Base-by-base conservation (phyloP, 2,113 vertebrate genomes). In the Phalacrocorax pelagicus region DNA sequence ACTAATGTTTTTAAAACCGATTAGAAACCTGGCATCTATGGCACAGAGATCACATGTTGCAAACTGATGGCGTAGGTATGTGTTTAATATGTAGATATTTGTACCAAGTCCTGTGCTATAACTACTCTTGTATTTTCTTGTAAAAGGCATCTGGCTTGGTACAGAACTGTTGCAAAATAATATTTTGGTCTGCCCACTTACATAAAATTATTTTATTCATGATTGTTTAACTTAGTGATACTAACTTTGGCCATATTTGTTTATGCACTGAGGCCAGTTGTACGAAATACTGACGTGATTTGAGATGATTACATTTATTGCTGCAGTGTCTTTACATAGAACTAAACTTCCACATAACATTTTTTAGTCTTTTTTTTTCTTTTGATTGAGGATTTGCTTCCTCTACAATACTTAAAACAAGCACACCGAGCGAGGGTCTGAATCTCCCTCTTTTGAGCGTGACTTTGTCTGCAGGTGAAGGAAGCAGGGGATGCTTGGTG, bases 141-240 rank as follows among this genome's bases (percentile, higher is more conserved):
- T 86, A 42, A 91, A 67, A 89, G 30, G 12, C 26, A 57, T 72
- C 34, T n/a, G 46, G 23, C 30, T 67, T 78, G 12, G 0, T 62
- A 51, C 27, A 66, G 47, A 81, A 52, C 38, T 86, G 80, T 29
- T 83, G 26, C 9, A 88, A 87, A 92, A 57, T 70, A 52, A 57
- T 65, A 58, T 75, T 95, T 92, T 65, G 32, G 32, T 57, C 67
- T 95, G 17, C 57, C 17, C 47, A 73, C 84, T 86, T 89, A 59
- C 36, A 84, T 88, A 91, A 94, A 94, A 91, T 74, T 92, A 84
- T 63, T 92, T 85, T 85, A 65, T 90, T 96, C 15, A 62, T 65
- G 32, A 44, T 69, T 95, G 73, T 85, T 87, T 92, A 92, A 42
- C 74, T 55, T 70, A 44, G 26, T 34, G 65, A 57, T 81, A 80